Conservation (phyloP, 2,888 invertebrate genomes). For the Drosophila pseudotakahashii region DNA sequence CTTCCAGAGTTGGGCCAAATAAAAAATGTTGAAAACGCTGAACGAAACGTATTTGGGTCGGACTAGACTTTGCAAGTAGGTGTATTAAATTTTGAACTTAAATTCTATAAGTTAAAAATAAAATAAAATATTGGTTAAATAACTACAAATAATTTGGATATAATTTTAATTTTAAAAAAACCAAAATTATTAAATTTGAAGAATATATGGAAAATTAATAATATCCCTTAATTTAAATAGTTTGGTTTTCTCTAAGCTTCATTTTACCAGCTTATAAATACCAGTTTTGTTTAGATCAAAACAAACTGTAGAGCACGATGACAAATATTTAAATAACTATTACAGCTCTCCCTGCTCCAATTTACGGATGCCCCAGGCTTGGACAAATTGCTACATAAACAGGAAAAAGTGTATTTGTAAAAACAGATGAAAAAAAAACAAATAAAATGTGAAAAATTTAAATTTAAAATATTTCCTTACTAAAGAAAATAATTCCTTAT, state of each 20-base stretch:
- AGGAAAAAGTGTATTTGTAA: background rate
- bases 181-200: too few species aligned
- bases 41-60: background rate
- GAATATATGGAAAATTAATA: too few species aligned
- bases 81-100: background rate
- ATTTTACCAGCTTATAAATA: too few species aligned
- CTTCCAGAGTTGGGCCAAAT: background rate
- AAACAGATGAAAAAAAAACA: too few species aligned
- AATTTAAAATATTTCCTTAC: too few species aligned
- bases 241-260: too few species aligned
- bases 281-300: background rate
- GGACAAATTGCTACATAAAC: slow-evolving; percentile 12
- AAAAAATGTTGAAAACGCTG: background rate
- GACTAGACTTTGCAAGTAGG: background rate
- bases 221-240: background rate
- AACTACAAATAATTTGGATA: too few species aligned
- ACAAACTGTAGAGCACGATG: slow-evolving; percentile 1
- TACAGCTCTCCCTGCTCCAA: slow-evolving; percentile 6
- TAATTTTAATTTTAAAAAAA: too few species aligned
- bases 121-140: background rate
- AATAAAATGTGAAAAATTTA: too few species aligned
- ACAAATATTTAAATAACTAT: too few species aligned
- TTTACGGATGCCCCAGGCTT: slow-evolving; percentile 25
- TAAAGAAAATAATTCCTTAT: too few species aligned
- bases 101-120: background rate